phyloP scores from a whole-genome alignment of 2,888 invertebrate species.

The Blastobasis lacticolella region DNA sequence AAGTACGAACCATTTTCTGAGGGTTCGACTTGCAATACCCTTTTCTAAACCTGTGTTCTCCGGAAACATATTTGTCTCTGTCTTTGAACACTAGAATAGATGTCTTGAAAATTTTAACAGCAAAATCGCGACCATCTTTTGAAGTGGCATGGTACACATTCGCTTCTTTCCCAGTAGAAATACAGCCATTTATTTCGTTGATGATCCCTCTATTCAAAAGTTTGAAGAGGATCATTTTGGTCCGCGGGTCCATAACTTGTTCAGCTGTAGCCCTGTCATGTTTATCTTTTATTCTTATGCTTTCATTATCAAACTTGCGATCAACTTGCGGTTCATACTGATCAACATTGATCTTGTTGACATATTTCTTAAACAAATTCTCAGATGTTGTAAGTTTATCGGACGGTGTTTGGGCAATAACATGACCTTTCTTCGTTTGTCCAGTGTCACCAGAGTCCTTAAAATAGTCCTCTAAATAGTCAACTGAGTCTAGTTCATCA shows the following conservation, averaged over 20 bases:
- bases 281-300: constrained; percentile 88
- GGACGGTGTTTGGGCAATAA: constrained; percentile 72
- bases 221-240: constrained; percentile 96
- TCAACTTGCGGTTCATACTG: constrained; percentile 84
- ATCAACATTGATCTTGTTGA: constrained; percentile 88
- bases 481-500: constrained; percentile 51
- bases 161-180: constrained; percentile 99
- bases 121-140: constrained; percentile 80
- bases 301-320: constrained; percentile 79
- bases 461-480: constrained; percentile 30
- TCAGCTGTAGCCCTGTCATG: constrained; percentile 96
- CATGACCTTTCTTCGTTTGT: constrained; percentile 29
- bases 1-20: constrained; percentile 97
- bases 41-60: constrained; percentile 95
- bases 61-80: constrained; percentile 96
- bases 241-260: constrained; percentile 97
- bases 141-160: constrained; percentile 97
- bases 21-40: constrained; percentile 97
- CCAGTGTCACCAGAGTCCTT: constrained; percentile 53
- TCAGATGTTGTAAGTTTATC: constrained; percentile 79
- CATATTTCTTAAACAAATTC: constrained; percentile 84
- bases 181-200: constrained; percentile 94
- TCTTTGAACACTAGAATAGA: constrained; percentile 98
- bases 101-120: constrained; percentile 97
- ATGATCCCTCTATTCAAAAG: constrained; percentile 90